Conservation (phyloP, 2,113 vertebrate species). For the Pituophis catenifer region DNA sequence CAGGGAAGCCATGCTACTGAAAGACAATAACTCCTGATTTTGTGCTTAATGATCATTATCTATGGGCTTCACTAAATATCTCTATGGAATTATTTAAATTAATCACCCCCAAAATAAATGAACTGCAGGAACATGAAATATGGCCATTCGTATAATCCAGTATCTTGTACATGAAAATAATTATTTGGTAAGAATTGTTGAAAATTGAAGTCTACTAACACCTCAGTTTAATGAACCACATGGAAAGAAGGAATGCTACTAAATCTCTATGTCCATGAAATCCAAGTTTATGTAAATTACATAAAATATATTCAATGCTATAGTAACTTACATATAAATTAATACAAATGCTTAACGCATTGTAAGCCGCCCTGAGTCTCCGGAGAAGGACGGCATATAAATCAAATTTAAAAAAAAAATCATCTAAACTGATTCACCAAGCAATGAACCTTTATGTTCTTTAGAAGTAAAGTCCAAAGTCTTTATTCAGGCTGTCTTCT, state of each 20-base stretch:
- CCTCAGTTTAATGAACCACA: neutral
- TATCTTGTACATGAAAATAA: neutral
- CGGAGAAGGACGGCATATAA: too few relatives aligned
- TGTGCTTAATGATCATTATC: neutral
- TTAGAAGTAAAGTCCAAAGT: neutral
- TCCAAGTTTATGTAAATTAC: neutral
- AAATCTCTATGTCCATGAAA: neutral
- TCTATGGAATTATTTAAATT: rapidly evolving
- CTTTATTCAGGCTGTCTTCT: neutral
- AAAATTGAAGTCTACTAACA: neutral
- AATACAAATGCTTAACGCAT: neutral
- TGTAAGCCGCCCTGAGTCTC: too few relatives aligned
- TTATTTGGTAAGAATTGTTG: neutral
- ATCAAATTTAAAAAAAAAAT: neutral
- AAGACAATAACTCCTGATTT: neutral
- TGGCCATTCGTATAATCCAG: neutral
- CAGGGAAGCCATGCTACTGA: neutral
- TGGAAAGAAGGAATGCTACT: neutral
- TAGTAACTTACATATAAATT: neutral
- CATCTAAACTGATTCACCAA: neutral
- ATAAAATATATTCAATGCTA: neutral
- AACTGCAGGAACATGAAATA: neutral
- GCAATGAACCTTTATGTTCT: neutral
- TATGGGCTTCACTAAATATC: neutral
- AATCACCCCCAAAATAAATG: neutral